Base-by-base conservation (phyloP, 92 coral and sea anemone genomes). In the Galaxea fascicularis region DNA sequence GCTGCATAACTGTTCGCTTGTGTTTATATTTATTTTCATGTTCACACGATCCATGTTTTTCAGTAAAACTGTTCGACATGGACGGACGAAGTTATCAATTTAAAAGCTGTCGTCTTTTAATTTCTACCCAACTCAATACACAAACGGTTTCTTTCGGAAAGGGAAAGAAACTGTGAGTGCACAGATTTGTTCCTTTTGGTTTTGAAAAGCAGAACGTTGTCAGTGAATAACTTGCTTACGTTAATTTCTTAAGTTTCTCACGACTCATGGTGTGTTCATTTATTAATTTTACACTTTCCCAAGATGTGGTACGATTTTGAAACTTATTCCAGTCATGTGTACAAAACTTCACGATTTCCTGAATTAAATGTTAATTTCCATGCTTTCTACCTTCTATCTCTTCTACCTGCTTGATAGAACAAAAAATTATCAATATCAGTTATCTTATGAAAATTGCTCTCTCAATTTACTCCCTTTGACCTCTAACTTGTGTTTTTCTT, bases 241-340 rank as follows among this genome's bases (percentile, higher is more conserved):
- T 74, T 25, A 9, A 12, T 28, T 11, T 14, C 45, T 22, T 22
- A 11, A 21, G 29, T 53, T 54, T 54, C 79, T 27, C 65, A 54
- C 79, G 79, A 10, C 20, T 27, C 65, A 74, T 12, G 79, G 25
- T 60, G 70, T 35, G 82, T n/a, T 24, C 21, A 20, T 10, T 74
- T 28, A 74, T 74, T 60, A 39, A 10, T 62, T 60, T 21, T n/a
- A 45, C 24, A 4, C 69, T 12, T n/a, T 76, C 53, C 27, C 31
- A 0, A 35, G 16, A 59, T 62, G 41, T 27, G 56, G 29, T 44
- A 31, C 65, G 4, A 76, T 59, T 59, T 76, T 24, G 3, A 29
- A 65, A 56, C 62, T 3, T 18, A 56, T 56, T 20, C 28, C 44
- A 14, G 5, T n/a, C 41, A 6, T n/a, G n/a, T n/a, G 21, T 0